Percentiles rank a stretch among this genome's conserved stretches.
Evolutionary conservation across 2,797 vertebrate genomes (phyloP).

Genomic region (Onychomys torridus): DNA sequence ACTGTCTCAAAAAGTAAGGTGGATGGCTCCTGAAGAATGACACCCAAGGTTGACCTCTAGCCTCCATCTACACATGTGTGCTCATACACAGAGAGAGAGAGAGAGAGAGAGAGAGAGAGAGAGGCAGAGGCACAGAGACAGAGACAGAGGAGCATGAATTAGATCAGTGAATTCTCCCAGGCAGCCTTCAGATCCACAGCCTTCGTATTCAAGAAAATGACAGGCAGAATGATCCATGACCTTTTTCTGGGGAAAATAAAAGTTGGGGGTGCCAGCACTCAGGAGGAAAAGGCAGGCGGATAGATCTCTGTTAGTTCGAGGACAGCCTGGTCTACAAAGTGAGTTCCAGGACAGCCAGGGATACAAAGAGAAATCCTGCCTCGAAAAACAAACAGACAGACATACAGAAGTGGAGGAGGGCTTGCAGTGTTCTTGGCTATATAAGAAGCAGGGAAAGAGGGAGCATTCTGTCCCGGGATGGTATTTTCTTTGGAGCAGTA

Average conservation of each 20-base stretch:
- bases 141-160: not conserved
- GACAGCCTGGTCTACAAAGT: too few species aligned
- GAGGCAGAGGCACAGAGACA: not conserved
- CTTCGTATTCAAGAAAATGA: conserved; percentile 31
- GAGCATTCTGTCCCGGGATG: conserved; percentile 3
- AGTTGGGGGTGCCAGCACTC: not conserved
- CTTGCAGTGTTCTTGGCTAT: conserved; percentile 18
- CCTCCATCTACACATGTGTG: not conserved
- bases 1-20: not conserved
- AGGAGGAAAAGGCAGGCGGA: not conserved
- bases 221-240: not conserved
- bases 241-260: conserved; percentile 1
- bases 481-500: conserved; percentile 15
- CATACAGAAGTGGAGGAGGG: not conserved
- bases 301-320: not conserved
- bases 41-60: not conserved
- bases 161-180: not conserved
- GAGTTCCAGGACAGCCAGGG: not conserved
- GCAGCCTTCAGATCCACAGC: not conserved
- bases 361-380: not conserved
- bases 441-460: not conserved
- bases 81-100: too few species aligned
- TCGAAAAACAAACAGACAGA: not conserved
- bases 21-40: not conserved
- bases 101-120: not conserved